A percentile compares a stretch with the other conserved stretches of the same genome.
Evolutionary conservation across 1,140 invertebrate genomes (phyloP).

Genomic region (Sitodiplosis mosellana): DNA sequence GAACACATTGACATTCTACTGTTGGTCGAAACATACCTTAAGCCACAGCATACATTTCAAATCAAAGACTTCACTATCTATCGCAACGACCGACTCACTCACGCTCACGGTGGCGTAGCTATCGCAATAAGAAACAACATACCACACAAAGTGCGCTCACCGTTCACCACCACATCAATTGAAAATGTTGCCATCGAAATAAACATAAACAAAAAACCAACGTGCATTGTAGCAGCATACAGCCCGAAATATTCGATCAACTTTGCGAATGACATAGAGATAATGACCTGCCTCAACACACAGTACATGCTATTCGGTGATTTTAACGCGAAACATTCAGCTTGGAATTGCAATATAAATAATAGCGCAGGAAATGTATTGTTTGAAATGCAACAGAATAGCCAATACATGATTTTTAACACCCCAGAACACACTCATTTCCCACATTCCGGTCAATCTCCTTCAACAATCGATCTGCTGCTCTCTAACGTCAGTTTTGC

Average conservation of each 20-base stretch:
- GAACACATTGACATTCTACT: not conserved
- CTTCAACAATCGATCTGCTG: not conserved
- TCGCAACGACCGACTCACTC: not conserved
- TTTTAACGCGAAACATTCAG: not conserved
- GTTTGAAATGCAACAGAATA: not conserved
- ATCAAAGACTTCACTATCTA: not conserved
- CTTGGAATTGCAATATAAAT: not conserved
- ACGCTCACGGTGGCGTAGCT: not conserved
- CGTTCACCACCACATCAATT: not conserved
- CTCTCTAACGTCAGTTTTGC: not conserved
- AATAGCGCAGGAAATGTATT: not conserved
- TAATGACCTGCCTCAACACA: not conserved
- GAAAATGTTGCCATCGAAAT: not conserved
- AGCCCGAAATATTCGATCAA: not conserved
- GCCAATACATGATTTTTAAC: not conserved
- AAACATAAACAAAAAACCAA: not conserved
- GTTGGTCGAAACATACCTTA: not conserved
- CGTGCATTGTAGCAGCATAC: not conserved
- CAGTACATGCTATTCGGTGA: not conserved
- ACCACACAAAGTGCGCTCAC: not conserved
- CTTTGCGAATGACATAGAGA: not conserved
- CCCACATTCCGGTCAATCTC: not conserved
- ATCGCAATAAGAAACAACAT: not conserved
- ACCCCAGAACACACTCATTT: not conserved
- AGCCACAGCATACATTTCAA: not conserved